Conservation (phyloP, 2,888 invertebrate genomes). For the Drosophila bunnanda region DNA sequence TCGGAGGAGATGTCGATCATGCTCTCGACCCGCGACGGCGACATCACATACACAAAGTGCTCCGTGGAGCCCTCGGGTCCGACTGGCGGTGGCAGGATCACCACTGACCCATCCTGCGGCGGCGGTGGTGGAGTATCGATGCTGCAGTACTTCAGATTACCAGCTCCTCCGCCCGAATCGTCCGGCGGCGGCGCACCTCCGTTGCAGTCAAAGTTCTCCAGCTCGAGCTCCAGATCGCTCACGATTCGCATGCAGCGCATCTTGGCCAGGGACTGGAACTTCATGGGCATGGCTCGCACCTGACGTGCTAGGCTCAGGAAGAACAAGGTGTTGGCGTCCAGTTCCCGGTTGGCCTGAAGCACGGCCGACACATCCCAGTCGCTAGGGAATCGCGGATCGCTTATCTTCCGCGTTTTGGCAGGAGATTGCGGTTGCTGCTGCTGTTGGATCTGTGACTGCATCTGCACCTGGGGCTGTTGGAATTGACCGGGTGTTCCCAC, state of each 20-base stretch:
- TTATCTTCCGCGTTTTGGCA: conserved; percentile 75
- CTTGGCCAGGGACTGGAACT: conserved; percentile 83
- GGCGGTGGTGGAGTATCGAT: conserved; percentile 78
- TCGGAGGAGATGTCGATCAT: conserved; percentile 85
- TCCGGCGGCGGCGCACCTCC: conserved; percentile 63
- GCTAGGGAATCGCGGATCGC: conserved; percentile 63
- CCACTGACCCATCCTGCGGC: conserved; percentile 53
- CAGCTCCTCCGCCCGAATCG: conserved; percentile 61
- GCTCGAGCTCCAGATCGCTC: conserved; percentile 83
- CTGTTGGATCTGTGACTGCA: conserved; percentile 23
- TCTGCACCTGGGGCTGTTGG: conserved; percentile 6
- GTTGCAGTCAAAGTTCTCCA: conserved; percentile 82
- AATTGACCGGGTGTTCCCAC: conserved; percentile 6
- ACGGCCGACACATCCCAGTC: conserved; percentile 82
- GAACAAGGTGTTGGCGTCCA: conserved; percentile 83
- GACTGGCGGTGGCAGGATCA: conserved; percentile 44
- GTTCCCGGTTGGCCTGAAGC: conserved; percentile 82
- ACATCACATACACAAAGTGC: conserved; percentile 84
- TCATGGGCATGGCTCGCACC: conserved; percentile 83
- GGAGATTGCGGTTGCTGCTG: conserved; percentile 57
- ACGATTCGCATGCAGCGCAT: conserved; percentile 85
- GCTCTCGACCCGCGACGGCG: conserved; percentile 84
- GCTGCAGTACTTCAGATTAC: conserved; percentile 76
- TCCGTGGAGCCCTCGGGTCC: conserved; percentile 77
- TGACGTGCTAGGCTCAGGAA: conserved; percentile 83